These are phyloP conservation scores for Brachyopa scutellaris DNA, from an alignment of 2,888 invertebrate species.

Conservation along the genomic window DNA sequence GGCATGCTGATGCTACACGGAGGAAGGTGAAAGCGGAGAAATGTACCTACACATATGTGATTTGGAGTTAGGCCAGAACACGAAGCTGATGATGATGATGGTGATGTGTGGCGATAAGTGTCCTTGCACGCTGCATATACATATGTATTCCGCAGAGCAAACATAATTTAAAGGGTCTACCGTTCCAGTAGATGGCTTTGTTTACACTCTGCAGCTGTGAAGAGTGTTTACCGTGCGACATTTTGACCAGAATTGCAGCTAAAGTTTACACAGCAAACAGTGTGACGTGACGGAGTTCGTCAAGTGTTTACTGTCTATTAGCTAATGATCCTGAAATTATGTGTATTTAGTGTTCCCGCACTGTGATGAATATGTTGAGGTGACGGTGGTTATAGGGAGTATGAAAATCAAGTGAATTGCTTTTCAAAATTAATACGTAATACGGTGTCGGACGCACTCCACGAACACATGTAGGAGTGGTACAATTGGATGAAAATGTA, in stretches of 20 bases:
- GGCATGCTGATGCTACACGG: not conserved
- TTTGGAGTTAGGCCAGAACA: conserved; percentile 22
- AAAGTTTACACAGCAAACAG: conserved; percentile 47
- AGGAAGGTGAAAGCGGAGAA: conserved; percentile 19
- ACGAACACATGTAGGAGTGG: too few species aligned
- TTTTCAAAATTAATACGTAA: too few species aligned
- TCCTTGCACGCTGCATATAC: too few species aligned
- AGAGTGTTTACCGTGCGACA: conserved; percentile 62
- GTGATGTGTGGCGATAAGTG: conserved; percentile 55
- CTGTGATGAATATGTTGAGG: not conserved
- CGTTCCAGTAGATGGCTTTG: conserved; percentile 35
- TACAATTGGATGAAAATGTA: too few species aligned
- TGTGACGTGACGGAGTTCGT: conserved; percentile 57
- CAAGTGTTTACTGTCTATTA: conserved; percentile 71
- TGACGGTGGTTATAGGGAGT: not conserved
- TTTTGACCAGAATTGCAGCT: conserved; percentile 57
- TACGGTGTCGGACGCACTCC: too few species aligned
- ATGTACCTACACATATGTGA: conserved; percentile 34
- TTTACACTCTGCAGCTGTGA: conserved; percentile 42
- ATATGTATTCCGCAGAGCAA: conserved; percentile 53
- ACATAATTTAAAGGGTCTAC: conserved; percentile 57
- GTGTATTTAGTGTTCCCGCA: conserved; percentile 43
- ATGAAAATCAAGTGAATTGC: too few species aligned
- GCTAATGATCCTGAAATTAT: conserved; percentile 71
- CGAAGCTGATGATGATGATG: not conserved